These are phyloP conservation scores for Chelonoidis abingdonii DNA, from an alignment of 2,113 vertebrate species.

Conservation along the genomic window DNA sequence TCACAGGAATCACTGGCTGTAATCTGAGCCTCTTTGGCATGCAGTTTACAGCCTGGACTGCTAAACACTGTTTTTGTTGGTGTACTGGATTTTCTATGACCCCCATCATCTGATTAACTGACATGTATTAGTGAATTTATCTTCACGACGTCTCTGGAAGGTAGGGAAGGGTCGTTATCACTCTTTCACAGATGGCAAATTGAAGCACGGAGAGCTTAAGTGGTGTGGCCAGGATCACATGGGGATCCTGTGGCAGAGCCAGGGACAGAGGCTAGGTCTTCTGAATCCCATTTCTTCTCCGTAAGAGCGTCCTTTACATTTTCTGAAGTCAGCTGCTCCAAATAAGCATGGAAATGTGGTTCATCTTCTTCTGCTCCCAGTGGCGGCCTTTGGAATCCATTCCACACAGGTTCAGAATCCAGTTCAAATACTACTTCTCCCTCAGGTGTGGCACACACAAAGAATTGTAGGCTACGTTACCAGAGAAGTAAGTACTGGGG, in stretches of 20 bases:
- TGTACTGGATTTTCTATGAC: slow-evolving; percentile 31
- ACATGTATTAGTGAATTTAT: not conserved
- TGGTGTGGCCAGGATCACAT: not conserved
- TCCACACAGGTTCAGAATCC: not conserved
- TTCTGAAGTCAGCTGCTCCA: not conserved
- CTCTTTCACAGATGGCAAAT: not conserved
- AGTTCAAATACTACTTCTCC: not conserved
- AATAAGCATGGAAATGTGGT: not conserved
- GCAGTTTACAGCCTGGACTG: not conserved
- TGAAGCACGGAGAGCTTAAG: not conserved
- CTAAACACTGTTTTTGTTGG: not conserved
- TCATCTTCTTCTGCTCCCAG: rapidly evolving
- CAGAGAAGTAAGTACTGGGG: not conserved
- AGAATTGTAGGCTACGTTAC: rapidly evolving
- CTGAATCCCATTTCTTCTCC: rapidly evolving
- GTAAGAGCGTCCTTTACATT: not conserved
- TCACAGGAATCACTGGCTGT: not conserved
- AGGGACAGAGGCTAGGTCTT: rapidly evolving
- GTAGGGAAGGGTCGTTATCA: not conserved
- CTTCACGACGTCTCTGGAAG: slow-evolving; percentile 39
- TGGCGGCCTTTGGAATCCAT: not conserved
- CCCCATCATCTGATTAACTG: slow-evolving; percentile 5
- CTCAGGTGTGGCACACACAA: rapidly evolving
- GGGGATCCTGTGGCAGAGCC: not conserved
- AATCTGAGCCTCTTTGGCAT: not conserved